Evolutionary conservation across 2,797 vertebrate species (phyloP).

Genomic region (Cuniculus paca): DNA sequence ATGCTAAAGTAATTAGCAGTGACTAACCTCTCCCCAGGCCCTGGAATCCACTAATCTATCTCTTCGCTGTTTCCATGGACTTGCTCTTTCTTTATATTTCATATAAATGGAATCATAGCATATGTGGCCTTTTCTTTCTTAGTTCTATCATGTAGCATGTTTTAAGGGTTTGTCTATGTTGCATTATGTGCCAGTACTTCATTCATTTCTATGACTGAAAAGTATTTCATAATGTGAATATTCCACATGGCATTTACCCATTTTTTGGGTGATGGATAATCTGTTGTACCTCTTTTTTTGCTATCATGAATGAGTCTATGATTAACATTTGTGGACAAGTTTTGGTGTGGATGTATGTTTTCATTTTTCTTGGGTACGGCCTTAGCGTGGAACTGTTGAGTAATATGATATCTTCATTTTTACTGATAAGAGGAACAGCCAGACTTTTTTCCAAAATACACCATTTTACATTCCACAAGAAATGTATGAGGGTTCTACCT

Average conservation of each 20-base stretch:
- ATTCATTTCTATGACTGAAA: neutral
- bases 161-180: neutral
- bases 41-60: neutral
- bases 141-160: neutral
- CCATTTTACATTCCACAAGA: neutral
- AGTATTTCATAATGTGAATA: neutral
- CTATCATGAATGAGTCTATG: neutral
- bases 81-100: neutral
- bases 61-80: neutral
- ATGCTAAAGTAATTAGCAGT: neutral
- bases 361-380: neutral
- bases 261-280: neutral
- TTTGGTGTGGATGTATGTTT: neutral
- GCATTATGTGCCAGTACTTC: neutral
- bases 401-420: neutral
- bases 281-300: neutral
- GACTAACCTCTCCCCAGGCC: neutral
- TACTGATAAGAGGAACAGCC: neutral
- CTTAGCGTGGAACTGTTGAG: neutral
- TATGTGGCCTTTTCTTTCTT: neutral
- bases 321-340: neutral
- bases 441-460: neutral
- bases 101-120: neutral
- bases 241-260: neutral
- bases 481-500: neutral